Conservation (phyloP, 2,113 vertebrate genomes). For the Lutjanus erythropterus region DNA sequence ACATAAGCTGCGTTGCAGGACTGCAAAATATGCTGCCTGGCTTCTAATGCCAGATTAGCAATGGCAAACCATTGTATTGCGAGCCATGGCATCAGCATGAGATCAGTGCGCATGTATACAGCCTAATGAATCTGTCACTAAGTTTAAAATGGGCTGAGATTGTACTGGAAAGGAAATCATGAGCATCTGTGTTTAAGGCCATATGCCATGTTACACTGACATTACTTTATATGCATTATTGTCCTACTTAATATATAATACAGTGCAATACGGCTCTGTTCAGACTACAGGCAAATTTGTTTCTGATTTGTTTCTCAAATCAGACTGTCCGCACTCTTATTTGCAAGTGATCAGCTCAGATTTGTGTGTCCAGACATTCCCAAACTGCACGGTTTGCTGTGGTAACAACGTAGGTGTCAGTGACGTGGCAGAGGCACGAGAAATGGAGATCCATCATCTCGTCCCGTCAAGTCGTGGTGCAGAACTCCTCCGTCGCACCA, state of each 20-base stretch:
- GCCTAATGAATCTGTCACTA: slow-evolving; percentile 69
- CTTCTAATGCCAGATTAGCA: slow-evolving; percentile 82
- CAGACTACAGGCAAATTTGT: too few relatives aligned
- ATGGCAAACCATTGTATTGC: slow-evolving; percentile 74
- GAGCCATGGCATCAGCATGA: slow-evolving; percentile 59
- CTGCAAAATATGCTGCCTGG: slow-evolving; percentile 76
- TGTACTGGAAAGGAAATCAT: slow-evolving; percentile 41
- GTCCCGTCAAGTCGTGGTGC: too few relatives aligned
- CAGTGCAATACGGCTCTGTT: too few relatives aligned
- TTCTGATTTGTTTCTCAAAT: too few relatives aligned
- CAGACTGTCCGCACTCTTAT: too few relatives aligned
- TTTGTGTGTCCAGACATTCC: too few relatives aligned
- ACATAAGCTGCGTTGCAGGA: slow-evolving; percentile 84
- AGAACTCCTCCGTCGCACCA: too few relatives aligned
- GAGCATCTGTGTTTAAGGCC: neutral
- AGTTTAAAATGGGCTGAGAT: slow-evolving; percentile 48
- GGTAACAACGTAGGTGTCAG: too few relatives aligned
- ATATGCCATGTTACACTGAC: slow-evolving; percentile 14
- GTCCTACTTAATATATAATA: neutral
- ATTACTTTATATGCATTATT: neutral
- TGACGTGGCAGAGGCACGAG: too few relatives aligned
- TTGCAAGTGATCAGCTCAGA: too few relatives aligned
- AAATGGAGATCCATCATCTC: too few relatives aligned
- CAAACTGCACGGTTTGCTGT: too few relatives aligned
- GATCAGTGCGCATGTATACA: slow-evolving; percentile 50